Evolutionary conservation across 1,140 invertebrate species (phyloP).

Genomic region (Leptinotarsa lineolata): DNA sequence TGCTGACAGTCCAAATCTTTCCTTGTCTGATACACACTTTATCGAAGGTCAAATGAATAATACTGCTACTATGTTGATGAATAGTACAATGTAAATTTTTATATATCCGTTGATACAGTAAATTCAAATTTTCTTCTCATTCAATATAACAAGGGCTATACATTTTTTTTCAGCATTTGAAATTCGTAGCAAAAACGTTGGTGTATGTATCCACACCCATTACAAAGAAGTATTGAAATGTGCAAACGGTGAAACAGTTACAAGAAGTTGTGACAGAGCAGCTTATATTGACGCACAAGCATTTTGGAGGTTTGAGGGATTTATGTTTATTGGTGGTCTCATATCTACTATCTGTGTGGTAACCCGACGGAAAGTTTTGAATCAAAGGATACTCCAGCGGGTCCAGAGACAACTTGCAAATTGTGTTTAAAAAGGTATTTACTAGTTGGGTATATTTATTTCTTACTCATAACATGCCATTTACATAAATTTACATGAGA

Average conservation of each 20-base stretch:
- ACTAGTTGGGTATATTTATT: no score
- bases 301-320: constrained; percentile 84
- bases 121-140: no score
- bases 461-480: no score
- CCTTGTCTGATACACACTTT: no score
- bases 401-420: constrained; percentile 60
- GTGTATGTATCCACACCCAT: constrained; percentile 71
- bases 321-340: constrained; percentile 69
- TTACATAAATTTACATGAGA: no score
- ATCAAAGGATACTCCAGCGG: constrained; percentile 56
- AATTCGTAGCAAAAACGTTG: constrained; percentile 71
- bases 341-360: constrained; percentile 60
- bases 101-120: no score
- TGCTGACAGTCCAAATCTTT: no score
- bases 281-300: constrained; percentile 74
- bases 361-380: constrained; percentile 52
- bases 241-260: constrained; percentile 70
- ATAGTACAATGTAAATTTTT: no score
- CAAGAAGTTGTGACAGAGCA: constrained; percentile 70
- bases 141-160: no score
- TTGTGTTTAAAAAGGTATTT: constrained; percentile 49
- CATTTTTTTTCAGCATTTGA: constrained; percentile 64
- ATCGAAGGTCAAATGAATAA: no score
- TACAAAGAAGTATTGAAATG: constrained; percentile 74
- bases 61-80: no score